Percentiles rank a stretch among this genome's conserved stretches.
These are phyloP conservation scores for Neoniphon sammara DNA, from an alignment of 2,797 vertebrate species.

Conservation along the genomic window DNA sequence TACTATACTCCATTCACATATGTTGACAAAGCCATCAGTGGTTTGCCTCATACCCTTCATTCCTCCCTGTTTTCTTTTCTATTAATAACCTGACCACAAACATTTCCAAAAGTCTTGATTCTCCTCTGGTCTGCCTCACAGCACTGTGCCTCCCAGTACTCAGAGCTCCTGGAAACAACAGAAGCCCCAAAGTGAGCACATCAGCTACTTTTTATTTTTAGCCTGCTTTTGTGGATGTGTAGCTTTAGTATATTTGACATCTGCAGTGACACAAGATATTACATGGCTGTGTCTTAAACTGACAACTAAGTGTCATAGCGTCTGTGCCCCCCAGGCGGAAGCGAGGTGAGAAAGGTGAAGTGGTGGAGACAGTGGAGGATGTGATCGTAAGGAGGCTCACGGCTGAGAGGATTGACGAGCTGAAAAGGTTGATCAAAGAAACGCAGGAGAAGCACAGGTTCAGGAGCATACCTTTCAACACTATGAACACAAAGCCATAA, in stretches of 20 bases:
- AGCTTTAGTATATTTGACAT: background rate
- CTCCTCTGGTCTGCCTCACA: conserved; percentile 63
- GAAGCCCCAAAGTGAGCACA: conserved; percentile 95
- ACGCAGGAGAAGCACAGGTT: conserved; percentile 97
- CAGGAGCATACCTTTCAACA: background rate
- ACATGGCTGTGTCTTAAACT: background rate
- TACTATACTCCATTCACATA: background rate
- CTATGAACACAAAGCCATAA: background rate
- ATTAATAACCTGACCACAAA: background rate
- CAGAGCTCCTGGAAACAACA: conserved; percentile 93
- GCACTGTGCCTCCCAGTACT: conserved; percentile 98
- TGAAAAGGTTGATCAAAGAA: conserved; percentile 94
- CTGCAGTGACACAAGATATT: background rate
- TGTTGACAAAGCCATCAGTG: background rate
- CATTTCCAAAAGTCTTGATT: conserved; percentile 1
- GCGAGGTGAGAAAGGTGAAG: conserved; percentile 94
- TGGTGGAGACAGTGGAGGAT: conserved; percentile 96
- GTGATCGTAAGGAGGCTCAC: conserved; percentile 95
- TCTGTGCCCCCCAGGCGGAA: conserved; percentile 86
- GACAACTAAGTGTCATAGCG: background rate
- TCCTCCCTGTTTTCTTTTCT: too few species aligned
- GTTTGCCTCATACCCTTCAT: background rate
- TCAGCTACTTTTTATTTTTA: conserved; percentile 1
- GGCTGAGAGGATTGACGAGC: conserved; percentile 92
- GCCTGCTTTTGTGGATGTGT: conserved; percentile 10